phyloP scores from a whole-genome alignment of 2,797 vertebrate genomes.

The Aldrovandia affinis region DNA sequence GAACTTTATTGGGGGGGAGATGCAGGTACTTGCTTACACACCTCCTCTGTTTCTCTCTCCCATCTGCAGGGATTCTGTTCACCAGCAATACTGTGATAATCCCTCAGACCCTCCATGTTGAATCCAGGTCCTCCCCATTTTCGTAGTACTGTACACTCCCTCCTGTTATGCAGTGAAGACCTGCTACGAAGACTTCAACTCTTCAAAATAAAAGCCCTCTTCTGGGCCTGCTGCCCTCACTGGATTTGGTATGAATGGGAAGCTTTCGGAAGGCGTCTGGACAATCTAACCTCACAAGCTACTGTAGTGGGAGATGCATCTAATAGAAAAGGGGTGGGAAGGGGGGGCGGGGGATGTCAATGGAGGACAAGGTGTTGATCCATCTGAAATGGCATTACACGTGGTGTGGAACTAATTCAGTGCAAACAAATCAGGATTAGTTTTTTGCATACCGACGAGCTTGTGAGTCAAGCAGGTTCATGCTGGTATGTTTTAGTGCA shows the following conservation, averaged over 20 bases:
- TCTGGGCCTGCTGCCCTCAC: not conserved
- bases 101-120: constrained; percentile 14
- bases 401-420: not conserved
- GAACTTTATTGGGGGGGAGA: not conserved
- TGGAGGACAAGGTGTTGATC: not conserved
- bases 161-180: not conserved
- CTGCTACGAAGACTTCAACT: constrained; percentile 9
- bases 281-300: constrained; percentile 16
- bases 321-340: not conserved
- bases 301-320: not conserved
- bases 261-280: not conserved
- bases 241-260: not conserved
- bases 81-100: constrained; percentile 62
- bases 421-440: not conserved
- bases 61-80: constrained; percentile 66
- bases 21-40: not conserved
- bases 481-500: constrained; percentile 41
- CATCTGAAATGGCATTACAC: constrained; percentile 13
- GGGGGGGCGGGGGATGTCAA: not conserved
- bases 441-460: not conserved
- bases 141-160: not conserved
- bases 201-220: not conserved
- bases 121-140: not conserved
- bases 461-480: constrained; percentile 50
- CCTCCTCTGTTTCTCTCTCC: constrained; percentile 22